These are phyloP conservation scores for Hippocampus zosterae DNA, from an alignment of 2,113 vertebrate species.

Conservation along the genomic window DNA sequence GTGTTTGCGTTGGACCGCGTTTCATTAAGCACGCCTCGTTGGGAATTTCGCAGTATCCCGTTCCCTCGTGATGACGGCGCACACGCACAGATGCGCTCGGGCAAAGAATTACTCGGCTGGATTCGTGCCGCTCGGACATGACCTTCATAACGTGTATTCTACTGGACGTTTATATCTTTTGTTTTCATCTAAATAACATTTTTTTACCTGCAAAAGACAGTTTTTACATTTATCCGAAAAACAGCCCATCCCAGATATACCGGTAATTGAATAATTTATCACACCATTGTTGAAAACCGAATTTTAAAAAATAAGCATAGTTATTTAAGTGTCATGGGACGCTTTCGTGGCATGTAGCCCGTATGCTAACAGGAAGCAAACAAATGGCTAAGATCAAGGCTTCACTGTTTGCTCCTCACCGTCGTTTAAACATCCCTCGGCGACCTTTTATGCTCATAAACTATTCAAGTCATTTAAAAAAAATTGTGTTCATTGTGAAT, in stretches of 20 bases:
- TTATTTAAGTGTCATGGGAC: neutral
- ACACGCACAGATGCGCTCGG: neutral
- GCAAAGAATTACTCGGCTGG: neutral
- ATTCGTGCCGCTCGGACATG: neutral
- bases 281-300: neutral
- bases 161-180: no score
- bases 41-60: slow-evolving; percentile 8
- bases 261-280: no score
- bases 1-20: slow-evolving; percentile 17
- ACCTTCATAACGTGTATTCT: neutral
- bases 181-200: no score
- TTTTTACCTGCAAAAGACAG: no score
- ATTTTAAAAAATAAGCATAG: neutral
- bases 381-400: slow-evolving; percentile 1
- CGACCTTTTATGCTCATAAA: neutral
- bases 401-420: neutral
- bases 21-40: slow-evolving; percentile 6
- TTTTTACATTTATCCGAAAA: no score
- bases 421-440: slow-evolving; percentile 1
- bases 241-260: no score
- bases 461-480: neutral
- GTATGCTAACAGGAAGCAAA: slow-evolving; percentile 5
- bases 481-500: neutral
- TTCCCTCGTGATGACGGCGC: neutral
- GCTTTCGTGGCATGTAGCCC: no score